phyloP scores from a whole-genome alignment of 2,797 vertebrate species.

The Chromobotia macracanthus region DNA sequence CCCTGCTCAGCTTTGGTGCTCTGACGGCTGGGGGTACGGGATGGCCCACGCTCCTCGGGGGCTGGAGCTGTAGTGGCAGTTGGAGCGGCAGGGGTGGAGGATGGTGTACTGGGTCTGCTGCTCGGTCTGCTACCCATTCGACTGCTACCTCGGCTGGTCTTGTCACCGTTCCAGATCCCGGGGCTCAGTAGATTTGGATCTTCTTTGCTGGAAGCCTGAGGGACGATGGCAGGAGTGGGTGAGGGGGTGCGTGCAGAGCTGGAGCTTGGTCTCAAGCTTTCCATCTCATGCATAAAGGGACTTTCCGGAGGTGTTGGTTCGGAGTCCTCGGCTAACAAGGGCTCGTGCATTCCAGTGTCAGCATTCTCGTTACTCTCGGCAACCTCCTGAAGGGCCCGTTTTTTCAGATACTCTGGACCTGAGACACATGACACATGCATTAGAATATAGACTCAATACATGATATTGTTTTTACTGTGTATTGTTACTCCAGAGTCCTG shows the following conservation, averaged over 20 bases:
- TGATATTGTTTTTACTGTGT: neutral
- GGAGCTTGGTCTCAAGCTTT: slow-evolving; percentile 70
- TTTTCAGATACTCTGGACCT: slow-evolving; percentile 97
- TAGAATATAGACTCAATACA: neutral
- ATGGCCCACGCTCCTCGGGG: slow-evolving; percentile 57
- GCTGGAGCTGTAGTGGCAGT: neutral
- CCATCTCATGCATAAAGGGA: slow-evolving; percentile 85
- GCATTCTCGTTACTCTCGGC: slow-evolving; percentile 85
- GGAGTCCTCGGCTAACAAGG: slow-evolving; percentile 73
- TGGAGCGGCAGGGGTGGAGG: slow-evolving; percentile 41
- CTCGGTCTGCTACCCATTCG: slow-evolving; percentile 74
- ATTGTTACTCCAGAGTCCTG: neutral
- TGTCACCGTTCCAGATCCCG: slow-evolving; percentile 83
- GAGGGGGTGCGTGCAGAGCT: slow-evolving; percentile 81
- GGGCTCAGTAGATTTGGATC: slow-evolving; percentile 77
- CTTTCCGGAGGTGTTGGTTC: slow-evolving; percentile 85
- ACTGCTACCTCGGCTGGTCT: slow-evolving; percentile 68
- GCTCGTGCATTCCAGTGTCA: slow-evolving; percentile 82
- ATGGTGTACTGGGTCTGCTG: slow-evolving; percentile 80
- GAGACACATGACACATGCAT: slow-evolving; percentile 15
- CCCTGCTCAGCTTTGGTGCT: slow-evolving; percentile 78
- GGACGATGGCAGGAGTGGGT: slow-evolving; percentile 73
- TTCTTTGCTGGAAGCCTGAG: slow-evolving; percentile 67
- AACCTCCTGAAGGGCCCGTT: slow-evolving; percentile 87
- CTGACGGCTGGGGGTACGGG: slow-evolving; percentile 72